Evolutionary conservation across 2,113 vertebrate genomes (phyloP).

Genomic region (Plectropomus leopardus): DNA sequence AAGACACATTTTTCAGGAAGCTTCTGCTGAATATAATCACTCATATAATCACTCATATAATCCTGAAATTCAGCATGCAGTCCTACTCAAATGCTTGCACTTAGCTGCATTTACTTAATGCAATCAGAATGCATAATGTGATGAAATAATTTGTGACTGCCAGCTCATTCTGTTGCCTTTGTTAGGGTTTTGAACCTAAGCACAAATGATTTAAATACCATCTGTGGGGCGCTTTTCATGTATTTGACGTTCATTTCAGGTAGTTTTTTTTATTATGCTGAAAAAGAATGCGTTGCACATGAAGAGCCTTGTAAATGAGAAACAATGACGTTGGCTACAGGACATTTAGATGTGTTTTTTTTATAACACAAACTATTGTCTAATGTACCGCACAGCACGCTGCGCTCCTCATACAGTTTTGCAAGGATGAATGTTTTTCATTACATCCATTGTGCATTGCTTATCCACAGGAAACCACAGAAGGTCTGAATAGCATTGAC

Average conservation of each 20-base stretch:
- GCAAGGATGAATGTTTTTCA: constrained; percentile 42
- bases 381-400: constrained; percentile 17
- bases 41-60: not conserved
- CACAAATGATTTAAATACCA: constrained; percentile 23
- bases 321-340: not conserved
- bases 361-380: not conserved
- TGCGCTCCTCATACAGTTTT: constrained; percentile 7
- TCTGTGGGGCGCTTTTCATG: not conserved
- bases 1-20: not conserved
- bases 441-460: constrained; percentile 13
- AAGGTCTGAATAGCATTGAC: constrained; percentile 49
- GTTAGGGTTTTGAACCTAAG: constrained; percentile 34
- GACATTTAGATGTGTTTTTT: not conserved
- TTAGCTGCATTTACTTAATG: constrained; percentile 35
- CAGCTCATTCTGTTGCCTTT: constrained; percentile 28
- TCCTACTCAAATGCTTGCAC: constrained; percentile 5
- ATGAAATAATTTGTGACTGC: constrained; percentile 32
- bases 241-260: constrained; percentile 36
- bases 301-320: not conserved
- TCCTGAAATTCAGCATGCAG: not conserved
- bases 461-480: constrained; percentile 59
- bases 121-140: not conserved
- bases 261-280: not conserved
- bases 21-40: not conserved
- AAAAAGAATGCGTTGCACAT: constrained; percentile 13